Evolutionary conservation across 2,888 invertebrate genomes (phyloP).

Genomic region (Hedya salicella): DNA sequence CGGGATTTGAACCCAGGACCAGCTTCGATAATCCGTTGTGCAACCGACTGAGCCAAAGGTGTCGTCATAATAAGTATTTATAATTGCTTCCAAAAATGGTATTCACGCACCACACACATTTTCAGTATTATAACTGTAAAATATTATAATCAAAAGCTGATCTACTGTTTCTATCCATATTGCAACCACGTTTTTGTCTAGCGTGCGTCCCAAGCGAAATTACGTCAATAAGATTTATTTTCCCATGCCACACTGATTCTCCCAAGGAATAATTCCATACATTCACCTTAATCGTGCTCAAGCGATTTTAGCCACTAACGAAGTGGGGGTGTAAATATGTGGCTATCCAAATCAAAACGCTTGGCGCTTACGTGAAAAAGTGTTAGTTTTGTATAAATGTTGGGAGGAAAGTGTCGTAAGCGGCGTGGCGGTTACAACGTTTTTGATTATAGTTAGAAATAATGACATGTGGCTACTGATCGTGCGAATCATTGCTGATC

Average conservation of each 20-base stretch:
- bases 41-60: too few species aligned
- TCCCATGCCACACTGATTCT: conserved; percentile 1
- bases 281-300: conserved; percentile 6
- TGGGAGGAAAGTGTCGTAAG: neutral
- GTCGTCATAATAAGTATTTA: too few species aligned
- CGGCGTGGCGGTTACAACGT: conserved; percentile 4
- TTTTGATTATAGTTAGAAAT: conserved; percentile 2
- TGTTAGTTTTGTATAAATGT: neutral
- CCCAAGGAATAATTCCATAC: conserved; percentile 11
- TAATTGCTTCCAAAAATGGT: too few species aligned
- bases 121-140: conserved; percentile 1
- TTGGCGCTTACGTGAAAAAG: conserved; percentile 9
- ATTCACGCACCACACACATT: too few species aligned
- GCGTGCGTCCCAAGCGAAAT: conserved; percentile 20
- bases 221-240: conserved; percentile 33
- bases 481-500: conserved; percentile 37
- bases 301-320: conserved; percentile 20
- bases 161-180: conserved; percentile 14
- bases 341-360: conserved; percentile 5
- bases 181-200: conserved; percentile 18
- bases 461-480: conserved; percentile 42
- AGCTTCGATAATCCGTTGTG: too few species aligned
- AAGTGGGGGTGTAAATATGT: conserved; percentile 25
- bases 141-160: neutral
- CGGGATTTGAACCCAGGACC: too few species aligned